Base-by-base conservation (phyloP, 2,797 vertebrate genomes). In the Leptoclinus maculatus region DNA sequence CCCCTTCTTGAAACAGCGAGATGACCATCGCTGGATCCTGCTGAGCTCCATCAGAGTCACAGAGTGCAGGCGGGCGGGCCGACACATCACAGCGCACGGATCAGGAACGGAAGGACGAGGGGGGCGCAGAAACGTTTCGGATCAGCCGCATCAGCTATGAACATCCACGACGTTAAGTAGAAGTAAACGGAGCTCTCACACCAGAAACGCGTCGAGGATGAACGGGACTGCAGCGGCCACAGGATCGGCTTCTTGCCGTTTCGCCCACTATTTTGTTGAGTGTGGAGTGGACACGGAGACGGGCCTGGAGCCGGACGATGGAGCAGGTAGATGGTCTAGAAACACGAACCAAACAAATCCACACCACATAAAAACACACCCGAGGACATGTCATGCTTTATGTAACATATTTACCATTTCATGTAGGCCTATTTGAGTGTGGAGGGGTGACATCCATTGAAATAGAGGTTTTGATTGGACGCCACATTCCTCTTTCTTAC, bases 261-360 rank as follows among this genome's bases (percentile, higher is more conserved):
- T 99, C 94, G 97, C 97, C 83, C 97, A 98, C 93, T 99, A 99
- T 95, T 98, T 99, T 88, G 96, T 97, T 80, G 92, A 97, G 85
- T 98, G 97, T 86, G 98, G 98, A 76, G 95, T 98, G 92, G 97
- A 99, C 91, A 94, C 96, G 74, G 97, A 98, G 87, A 98, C 97
- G 90, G 98, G 98, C 90, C 95, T 99, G 91, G 97, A 99, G 92
- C 97, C 97, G 39, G 97, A 99, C 92, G 96, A 97, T 85, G 94
- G 97, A 91, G 95, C 97, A 88, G 98, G 97, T 98, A 95, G 91
- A 66, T 17, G 43, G 29, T 59, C 43, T 12, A 45, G 8, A 64
- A 51, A 63, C 39, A 57, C 3, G 1, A 41, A 11, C 36, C 23
- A 32, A 51, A 60, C 36, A 17, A 7, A 56, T 3, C 5, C 21